Base-by-base conservation (phyloP, 2,888 invertebrate genomes). In the Hylaea fasciaria region DNA sequence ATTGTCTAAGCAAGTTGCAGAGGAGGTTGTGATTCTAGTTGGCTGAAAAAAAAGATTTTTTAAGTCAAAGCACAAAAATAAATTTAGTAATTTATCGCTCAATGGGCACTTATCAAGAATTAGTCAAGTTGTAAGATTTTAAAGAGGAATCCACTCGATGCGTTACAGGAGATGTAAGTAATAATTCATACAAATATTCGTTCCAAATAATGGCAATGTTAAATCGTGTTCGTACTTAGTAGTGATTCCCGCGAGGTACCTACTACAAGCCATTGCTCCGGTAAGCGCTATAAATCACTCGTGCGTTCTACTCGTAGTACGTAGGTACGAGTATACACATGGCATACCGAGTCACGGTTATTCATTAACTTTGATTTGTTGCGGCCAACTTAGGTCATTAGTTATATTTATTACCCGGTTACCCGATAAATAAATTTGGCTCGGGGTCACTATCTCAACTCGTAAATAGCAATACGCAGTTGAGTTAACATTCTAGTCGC, bases 331-430 rank as follows among this genome's bases (percentile, higher is more conserved):
- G n/a, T n/a, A n/a, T 37, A 28, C 13, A 43, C 16, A 32, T 17
- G 22, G 35, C 53, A 45, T 48, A 17, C 57, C 62, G 39, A 62
- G 65, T 65, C 64, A 59, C 69, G 67, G 69, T 64, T 60, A 65
- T 69, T 67, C 65, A 59, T 69, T 66, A 55, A 32, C 56, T 65
- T 62, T 71, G 69, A 71, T 69, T 69, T 67, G 69, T 69, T 54
- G 59, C 53, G 43, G 22, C 44, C 57, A 39, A 39, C 62, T 53
- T 54, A 17, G 53, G 62, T 60, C 66, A 69, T 69, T 70, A 69
- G 48, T 58, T 59, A 62, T 70, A 70, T 66, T 70, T 70, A 68
- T 66, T 57, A 56, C 51, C 16, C 44, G 53, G 53, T 52, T 51
- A 49, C 52, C 37, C 56, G 62, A 69, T 68, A 68, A 64, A 71